Evolutionary conservation across 2,888 invertebrate species (phyloP).

Genomic region (Drosophila kambysellisi): DNA sequence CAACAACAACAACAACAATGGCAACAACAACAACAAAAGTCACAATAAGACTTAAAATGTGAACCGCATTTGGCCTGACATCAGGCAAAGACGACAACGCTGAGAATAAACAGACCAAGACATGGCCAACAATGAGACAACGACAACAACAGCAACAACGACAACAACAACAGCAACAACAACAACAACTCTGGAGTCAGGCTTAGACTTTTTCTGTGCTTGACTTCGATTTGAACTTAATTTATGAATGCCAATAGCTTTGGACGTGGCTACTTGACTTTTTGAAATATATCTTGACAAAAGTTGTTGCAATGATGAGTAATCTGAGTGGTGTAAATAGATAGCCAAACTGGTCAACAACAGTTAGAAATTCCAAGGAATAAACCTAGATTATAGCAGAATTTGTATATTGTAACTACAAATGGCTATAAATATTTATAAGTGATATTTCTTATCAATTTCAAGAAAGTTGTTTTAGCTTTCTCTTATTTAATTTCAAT

Average conservation of each 20-base stretch:
- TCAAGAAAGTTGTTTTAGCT: neutral
- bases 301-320: neutral
- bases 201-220: neutral
- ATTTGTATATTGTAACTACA: neutral
- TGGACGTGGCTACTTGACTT: neutral
- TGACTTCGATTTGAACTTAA: slow-evolving; percentile 15
- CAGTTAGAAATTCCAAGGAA: neutral
- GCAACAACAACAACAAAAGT: slow-evolving; percentile 19
- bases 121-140: slow-evolving; percentile 48
- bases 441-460: neutral
- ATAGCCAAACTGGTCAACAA: neutral
- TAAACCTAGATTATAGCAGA: neutral
- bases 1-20: slow-evolving; percentile 28
- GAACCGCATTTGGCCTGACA: slow-evolving; percentile 45
- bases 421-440: neutral
- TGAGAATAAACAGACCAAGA: slow-evolving; percentile 39
- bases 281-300: neutral
- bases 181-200: slow-evolving; percentile 1
- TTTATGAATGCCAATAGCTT: slow-evolving; percentile 20
- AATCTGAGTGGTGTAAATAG: neutral
- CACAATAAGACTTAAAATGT: slow-evolving; percentile 53
- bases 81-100: slow-evolving; percentile 20
- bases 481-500: neutral
- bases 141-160: slow-evolving; percentile 11
- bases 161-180: slow-evolving; percentile 3